These are phyloP conservation scores for Teleogryllus occipitalis DNA, from an alignment of 1,140 invertebrate genomes.

Conservation along the genomic window DNA sequence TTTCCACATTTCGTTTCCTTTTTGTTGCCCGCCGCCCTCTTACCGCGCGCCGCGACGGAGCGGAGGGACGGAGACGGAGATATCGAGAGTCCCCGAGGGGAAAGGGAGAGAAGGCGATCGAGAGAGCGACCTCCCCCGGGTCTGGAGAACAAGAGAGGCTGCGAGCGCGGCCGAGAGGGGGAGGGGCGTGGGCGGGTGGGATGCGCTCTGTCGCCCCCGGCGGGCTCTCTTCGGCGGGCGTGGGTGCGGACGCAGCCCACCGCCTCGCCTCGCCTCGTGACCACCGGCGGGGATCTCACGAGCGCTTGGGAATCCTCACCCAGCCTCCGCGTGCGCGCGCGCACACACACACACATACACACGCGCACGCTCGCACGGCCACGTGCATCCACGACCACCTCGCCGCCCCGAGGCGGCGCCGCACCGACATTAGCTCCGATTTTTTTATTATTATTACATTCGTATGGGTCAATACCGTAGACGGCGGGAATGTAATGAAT, in stretches of 20 bases:
- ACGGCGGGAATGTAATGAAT: background rate
- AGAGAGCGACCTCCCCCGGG: background rate
- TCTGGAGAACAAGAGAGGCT: background rate
- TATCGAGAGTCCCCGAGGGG: background rate
- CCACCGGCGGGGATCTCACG: background rate
- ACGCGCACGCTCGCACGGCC: too few species aligned
- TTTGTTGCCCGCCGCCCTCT: background rate
- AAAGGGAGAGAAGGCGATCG: background rate
- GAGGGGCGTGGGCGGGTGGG: too few species aligned
- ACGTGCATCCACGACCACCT: too few species aligned
- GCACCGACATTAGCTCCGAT: background rate
- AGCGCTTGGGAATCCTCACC: background rate
- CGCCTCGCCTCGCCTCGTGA: background rate
- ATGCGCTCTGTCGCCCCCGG: too few species aligned
- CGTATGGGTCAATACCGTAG: background rate
- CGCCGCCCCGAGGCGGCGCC: too few species aligned
- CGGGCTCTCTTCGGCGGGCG: too few species aligned
- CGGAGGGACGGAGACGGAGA: background rate
- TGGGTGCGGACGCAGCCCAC: too few species aligned
- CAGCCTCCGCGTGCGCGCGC: background rate
- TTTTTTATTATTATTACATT: background rate
- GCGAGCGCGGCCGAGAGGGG: too few species aligned
- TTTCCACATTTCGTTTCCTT: background rate
- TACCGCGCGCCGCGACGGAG: too few species aligned
- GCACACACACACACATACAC: too few species aligned